Percentiles rank a stretch among this genome's conserved stretches.
phyloP scores from a whole-genome alignment of 1,140 invertebrate genomes.

The Melipona quadrifasciata region DNA sequence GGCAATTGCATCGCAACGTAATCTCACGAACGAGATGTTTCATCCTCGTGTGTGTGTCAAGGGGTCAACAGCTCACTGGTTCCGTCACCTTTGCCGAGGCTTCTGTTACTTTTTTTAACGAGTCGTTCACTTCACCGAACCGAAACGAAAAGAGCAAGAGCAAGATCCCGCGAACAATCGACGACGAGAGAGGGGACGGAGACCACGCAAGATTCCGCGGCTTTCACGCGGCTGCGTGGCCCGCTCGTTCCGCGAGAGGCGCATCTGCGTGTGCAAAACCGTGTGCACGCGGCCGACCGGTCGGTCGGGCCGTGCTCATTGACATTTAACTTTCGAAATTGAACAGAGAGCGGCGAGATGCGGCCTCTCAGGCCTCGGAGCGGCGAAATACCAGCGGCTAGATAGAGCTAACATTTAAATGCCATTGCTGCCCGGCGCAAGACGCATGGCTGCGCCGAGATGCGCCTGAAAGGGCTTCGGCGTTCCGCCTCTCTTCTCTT shows the following conservation, averaged over 20 bases:
- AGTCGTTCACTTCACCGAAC: too few relatives aligned
- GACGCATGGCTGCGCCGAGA: constrained; percentile 49
- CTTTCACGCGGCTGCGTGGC: not conserved
- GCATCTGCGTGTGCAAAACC: constrained; percentile 28
- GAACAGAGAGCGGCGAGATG: constrained; percentile 58
- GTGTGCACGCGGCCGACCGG: constrained; percentile 21
- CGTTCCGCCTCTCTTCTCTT: not conserved
- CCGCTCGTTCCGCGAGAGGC: constrained; percentile 12
- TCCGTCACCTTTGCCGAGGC: too few relatives aligned
- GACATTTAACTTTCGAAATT: constrained; percentile 78
- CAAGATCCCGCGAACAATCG: too few relatives aligned
- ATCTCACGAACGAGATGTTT: too few relatives aligned
- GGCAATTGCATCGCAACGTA: too few relatives aligned
- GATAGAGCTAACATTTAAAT: constrained; percentile 76
- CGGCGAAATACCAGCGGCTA: constrained; percentile 71
- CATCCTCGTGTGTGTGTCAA: too few relatives aligned
- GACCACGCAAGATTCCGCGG: not conserved
- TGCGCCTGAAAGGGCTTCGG: constrained; percentile 46
- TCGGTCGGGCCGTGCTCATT: constrained; percentile 56
- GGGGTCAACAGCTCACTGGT: too few relatives aligned
- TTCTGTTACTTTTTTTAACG: too few relatives aligned
- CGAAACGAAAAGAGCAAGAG: too few relatives aligned
- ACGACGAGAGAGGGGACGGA: too few relatives aligned
- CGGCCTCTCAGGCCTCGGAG: constrained; percentile 40
- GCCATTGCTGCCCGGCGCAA: constrained; percentile 63